Base-by-base conservation (phyloP, 1,140 invertebrate species). In the Myzus persicae region DNA sequence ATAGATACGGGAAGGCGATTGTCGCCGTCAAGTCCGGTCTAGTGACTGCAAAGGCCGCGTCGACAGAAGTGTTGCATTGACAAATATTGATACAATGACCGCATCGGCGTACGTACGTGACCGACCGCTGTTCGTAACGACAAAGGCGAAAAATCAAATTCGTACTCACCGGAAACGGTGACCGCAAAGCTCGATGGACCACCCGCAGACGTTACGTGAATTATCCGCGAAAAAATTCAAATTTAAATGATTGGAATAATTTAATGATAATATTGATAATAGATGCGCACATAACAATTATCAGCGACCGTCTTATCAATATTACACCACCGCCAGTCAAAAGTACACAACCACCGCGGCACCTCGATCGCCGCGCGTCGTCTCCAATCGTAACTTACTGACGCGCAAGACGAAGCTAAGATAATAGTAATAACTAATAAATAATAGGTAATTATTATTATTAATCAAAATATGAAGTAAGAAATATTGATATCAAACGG, bases 221-320 rank as follows among this genome's bases (percentile, higher is more conserved):
- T 91, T 91, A 91, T 91, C 90, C 54, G 67, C 59, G 54, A 46
- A 81, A 76, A 91, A 91, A 76, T 91, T 91, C 67, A 91, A 91
- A 91, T 91, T 91, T 81, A 81, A 91, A 91, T 81, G 40, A 91
- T 91, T 81, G 54, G 59, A 91, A 91, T 91, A 76, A 81, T 91
- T 46, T 81, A 51, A 91, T 81, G 67, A 91, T 81, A 91, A 91
- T 81, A 91, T 81, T 46, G 51, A 59, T 91, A 91, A 91, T 89
- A 44, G 51, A 42, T 24, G 59, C 59, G 36, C n/a, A 81, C 31
- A 76, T 91, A 81, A 76, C 81, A 81, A 81, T 91, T 91, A 91
- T 91, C 46, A 91, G n/a, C n/a, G 46, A 51, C 85, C 85, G 84
- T 42, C 40, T 85, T 85, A 85, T 85, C 84, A 44, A 85, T 85